Evolutionary conservation across 2,113 vertebrate genomes (phyloP).

Genomic region (Pterocles orientalis): DNA sequence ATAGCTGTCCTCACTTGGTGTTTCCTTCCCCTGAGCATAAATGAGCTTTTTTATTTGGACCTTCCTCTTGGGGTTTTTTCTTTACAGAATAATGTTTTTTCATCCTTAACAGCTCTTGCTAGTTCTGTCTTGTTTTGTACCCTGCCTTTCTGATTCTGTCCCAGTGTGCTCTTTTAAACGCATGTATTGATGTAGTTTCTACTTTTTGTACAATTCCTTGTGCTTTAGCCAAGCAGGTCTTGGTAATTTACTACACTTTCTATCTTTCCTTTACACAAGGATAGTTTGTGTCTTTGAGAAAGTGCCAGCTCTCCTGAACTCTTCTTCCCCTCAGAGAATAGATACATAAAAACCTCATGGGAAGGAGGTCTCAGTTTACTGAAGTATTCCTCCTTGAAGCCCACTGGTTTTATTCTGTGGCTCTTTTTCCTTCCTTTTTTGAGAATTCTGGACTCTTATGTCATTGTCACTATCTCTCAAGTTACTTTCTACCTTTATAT

Average conservation of each 20-base stretch:
- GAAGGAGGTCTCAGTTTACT: not conserved
- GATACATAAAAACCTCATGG: constrained; percentile 8
- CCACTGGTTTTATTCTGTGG: not conserved
- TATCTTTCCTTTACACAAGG: constrained; percentile 23
- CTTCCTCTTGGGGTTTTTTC: not conserved
- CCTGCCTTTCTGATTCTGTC: constrained; percentile 29
- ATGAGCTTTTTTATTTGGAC: not conserved
- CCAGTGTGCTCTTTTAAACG: not conserved
- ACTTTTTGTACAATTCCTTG: constrained; percentile 34
- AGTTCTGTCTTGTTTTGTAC: constrained; percentile 5
- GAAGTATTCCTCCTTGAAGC: not conserved
- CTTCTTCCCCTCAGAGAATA: constrained; percentile 10
- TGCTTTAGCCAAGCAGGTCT: constrained; percentile 29
- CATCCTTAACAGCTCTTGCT: not conserved
- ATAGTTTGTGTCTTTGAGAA: constrained; percentile 16
- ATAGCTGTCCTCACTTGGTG: not conserved
- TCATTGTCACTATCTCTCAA: not conserved
- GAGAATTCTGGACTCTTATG: not conserved
- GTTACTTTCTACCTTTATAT: not conserved
- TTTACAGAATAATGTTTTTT: not conserved
- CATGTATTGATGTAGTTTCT: constrained; percentile 36
- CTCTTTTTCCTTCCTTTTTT: not conserved
- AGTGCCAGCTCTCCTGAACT: constrained; percentile 53
- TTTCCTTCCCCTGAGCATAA: constrained; percentile 19
- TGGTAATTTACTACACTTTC: constrained; percentile 59